Conservation (phyloP, 2,797 vertebrate species). For the Streptopelia turtur region DNA sequence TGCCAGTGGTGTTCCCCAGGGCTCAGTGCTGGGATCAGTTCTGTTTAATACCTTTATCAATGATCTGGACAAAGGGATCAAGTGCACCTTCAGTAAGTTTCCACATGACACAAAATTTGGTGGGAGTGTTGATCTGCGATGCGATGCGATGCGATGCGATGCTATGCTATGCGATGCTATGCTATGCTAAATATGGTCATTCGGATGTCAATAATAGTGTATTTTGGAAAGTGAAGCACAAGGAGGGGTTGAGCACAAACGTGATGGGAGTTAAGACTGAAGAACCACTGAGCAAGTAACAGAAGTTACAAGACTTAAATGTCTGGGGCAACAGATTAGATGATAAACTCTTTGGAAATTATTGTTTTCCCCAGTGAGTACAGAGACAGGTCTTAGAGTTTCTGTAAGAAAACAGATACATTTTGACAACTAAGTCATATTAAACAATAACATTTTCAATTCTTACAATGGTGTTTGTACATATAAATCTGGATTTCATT, state of each 20-base stretch:
- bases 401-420: not conserved
- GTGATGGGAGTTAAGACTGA: not conserved
- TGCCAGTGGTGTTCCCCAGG: not conserved
- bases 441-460: not conserved
- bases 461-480: not conserved
- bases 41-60: not conserved
- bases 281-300: not conserved
- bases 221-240: not conserved
- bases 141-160: too few relatives aligned
- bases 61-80: not conserved
- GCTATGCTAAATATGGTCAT: too few relatives aligned
- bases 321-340: not conserved
- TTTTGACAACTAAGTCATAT: not conserved
- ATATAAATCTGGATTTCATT: not conserved
- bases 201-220: not conserved
- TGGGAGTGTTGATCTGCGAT: too few relatives aligned
- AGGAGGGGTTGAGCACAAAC: not conserved
- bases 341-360: not conserved
- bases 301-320: not conserved
- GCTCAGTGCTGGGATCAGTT: not conserved
- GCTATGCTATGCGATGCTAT: too few relatives aligned
- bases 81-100: too few relatives aligned
- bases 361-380: not conserved
- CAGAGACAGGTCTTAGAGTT: not conserved
- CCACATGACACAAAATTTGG: too few relatives aligned